Conservation (phyloP, 64 coral and sea anemone species). For the Pocillopora damicornis region DNA sequence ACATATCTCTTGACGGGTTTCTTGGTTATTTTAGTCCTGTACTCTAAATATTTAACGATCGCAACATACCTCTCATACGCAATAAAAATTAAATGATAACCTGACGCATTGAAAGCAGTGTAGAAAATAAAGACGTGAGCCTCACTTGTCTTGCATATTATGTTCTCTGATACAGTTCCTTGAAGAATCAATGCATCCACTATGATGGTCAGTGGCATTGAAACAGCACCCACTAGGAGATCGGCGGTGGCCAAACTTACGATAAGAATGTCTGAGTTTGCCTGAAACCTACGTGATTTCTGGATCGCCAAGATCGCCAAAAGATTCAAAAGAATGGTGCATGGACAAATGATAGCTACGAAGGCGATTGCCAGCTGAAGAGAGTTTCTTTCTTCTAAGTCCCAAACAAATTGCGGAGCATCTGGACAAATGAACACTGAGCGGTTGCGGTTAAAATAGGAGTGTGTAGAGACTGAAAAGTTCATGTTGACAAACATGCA, state of each 20-base stretch:
- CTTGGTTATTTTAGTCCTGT: neutral
- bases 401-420: no score
- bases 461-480: no score
- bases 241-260: neutral
- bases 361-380: no score
- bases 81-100: neutral
- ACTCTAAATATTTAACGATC: neutral
- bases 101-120: neutral
- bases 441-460: no score
- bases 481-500: no score
- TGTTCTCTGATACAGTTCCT: neutral
- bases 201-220: neutral
- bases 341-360: no score
- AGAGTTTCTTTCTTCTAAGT: no score
- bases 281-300: no score
- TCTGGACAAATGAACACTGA: no score
- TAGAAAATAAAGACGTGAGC: neutral
- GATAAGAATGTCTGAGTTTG: no score
- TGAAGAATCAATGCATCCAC: neutral
- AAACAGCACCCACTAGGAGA: neutral
- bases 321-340: no score
- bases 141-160: neutral
- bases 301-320: no score
- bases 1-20: neutral
- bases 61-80: constrained; percentile 3